Conservation (phyloP, 1,140 invertebrate genomes). For the Ostrea denselamellosa region DNA sequence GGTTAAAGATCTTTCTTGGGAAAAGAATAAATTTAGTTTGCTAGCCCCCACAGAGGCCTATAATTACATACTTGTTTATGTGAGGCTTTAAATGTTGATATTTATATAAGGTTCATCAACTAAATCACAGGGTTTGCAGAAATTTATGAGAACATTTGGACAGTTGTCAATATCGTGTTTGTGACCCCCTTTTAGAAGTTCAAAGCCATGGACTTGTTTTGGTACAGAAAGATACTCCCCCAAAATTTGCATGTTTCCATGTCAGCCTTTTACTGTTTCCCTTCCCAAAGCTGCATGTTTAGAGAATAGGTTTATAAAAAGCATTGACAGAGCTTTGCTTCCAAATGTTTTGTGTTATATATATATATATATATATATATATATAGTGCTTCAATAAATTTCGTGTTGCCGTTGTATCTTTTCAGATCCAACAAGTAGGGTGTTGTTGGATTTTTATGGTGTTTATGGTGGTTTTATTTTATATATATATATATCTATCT, state of each 20-base stretch:
- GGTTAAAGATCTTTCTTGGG: not conserved
- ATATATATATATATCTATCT: not conserved
- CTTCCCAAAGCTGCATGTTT: not conserved
- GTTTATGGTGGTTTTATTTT: not conserved
- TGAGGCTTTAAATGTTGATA: slow-evolving; percentile 9
- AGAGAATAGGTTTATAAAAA: not conserved
- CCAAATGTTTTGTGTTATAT: not conserved
- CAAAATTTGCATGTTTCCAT: slow-evolving; percentile 3
- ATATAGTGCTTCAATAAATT: too few relatives aligned
- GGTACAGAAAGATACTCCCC: slow-evolving; percentile 17
- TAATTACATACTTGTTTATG: slow-evolving; percentile 19
- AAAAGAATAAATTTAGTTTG: not conserved
- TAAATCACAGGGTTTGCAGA: not conserved
- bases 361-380: not conserved
- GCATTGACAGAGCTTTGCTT: not conserved
- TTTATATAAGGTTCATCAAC: not conserved
- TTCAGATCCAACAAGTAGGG: too few relatives aligned
- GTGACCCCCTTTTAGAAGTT: not conserved
- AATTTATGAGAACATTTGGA: slow-evolving; percentile 21
- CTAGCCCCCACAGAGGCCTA: not conserved
- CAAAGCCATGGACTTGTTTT: not conserved
- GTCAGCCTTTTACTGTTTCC: not conserved
- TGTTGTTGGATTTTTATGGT: too few relatives aligned
- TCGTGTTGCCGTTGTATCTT: too few relatives aligned
- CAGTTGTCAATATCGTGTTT: not conserved